These are phyloP conservation scores for Agrochola lychnidis DNA, from an alignment of 2,888 invertebrate species.

Conservation along the genomic window DNA sequence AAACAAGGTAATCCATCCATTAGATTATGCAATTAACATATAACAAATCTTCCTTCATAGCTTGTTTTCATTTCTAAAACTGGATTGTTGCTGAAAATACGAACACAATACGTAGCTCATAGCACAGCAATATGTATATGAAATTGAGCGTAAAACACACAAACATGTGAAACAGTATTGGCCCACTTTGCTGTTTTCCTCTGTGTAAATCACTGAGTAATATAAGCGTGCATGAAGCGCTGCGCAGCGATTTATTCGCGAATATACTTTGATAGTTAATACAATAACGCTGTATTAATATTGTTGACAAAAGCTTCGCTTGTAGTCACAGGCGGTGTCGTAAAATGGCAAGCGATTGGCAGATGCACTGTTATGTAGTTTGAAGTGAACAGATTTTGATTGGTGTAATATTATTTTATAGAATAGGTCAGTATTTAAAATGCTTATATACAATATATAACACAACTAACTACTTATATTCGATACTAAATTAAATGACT, in stretches of 20 bases:
- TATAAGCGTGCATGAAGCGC: slow-evolving; percentile 46
- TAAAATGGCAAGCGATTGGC: slow-evolving; percentile 4
- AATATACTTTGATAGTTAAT: slow-evolving; percentile 56
- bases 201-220: slow-evolving; percentile 54
- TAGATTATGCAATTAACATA: slow-evolving; percentile 44
- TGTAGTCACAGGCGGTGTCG: neutral
- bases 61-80: slow-evolving; percentile 59
- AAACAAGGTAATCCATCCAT: slow-evolving; percentile 27
- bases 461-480: no score
- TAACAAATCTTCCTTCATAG: slow-evolving; percentile 51
- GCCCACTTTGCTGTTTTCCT: slow-evolving; percentile 54
- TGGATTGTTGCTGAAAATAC: slow-evolving; percentile 51
- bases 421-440: no score
- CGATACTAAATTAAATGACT: no score
- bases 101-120: slow-evolving; percentile 32
- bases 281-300: slow-evolving; percentile 40
- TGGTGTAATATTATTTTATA: neutral
- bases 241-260: slow-evolving; percentile 49
- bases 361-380: neutral
- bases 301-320: slow-evolving; percentile 33
- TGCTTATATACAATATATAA: no score
- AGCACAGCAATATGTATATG: slow-evolving; percentile 48
- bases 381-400: neutral
- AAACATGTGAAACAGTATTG: slow-evolving; percentile 55
- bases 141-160: slow-evolving; percentile 60